Conservation (phyloP, 2,888 invertebrate genomes). For the Crioceris asparagi region DNA sequence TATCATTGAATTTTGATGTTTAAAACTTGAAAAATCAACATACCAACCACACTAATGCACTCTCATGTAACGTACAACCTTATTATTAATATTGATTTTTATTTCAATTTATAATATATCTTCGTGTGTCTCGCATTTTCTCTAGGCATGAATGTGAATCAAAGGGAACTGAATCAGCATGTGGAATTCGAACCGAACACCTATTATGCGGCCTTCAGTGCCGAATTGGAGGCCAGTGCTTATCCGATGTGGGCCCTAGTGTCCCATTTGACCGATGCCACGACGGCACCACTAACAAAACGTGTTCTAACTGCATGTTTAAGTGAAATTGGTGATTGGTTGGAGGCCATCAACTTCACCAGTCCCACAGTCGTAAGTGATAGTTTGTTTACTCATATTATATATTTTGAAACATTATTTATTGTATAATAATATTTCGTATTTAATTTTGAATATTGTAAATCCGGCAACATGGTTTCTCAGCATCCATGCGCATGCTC, state of each 20-base stretch:
- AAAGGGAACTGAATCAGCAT: conserved; percentile 80
- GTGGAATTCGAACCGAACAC: conserved; percentile 95
- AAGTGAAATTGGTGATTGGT: conserved; percentile 75
- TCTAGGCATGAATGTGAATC: conserved; percentile 92
- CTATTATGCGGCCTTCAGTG: conserved; percentile 96
- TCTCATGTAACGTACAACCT: too few relatives aligned
- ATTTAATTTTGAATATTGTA: too few relatives aligned
- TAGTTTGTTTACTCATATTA: too few relatives aligned
- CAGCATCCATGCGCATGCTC: too few relatives aligned
- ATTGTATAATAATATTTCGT: too few relatives aligned
- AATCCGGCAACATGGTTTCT: too few relatives aligned
- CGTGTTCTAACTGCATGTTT: conserved; percentile 69
- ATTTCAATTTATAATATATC: too few relatives aligned
- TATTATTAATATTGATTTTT: too few relatives aligned
- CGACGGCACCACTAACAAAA: conserved; percentile 62
- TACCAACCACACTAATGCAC: too few relatives aligned
- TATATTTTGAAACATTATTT: too few relatives aligned
- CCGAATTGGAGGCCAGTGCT: conserved; percentile 92
- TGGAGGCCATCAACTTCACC: conserved; percentile 70
- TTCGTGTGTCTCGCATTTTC: neutral
- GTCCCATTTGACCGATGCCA: conserved; percentile 68
- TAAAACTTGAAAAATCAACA: neutral
- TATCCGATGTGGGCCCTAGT: conserved; percentile 98
- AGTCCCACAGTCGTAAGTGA: conserved; percentile 53
- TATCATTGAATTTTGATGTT: too few relatives aligned